Base-by-base conservation (phyloP, 2,888 invertebrate genomes). In the Spodoptera picta region DNA sequence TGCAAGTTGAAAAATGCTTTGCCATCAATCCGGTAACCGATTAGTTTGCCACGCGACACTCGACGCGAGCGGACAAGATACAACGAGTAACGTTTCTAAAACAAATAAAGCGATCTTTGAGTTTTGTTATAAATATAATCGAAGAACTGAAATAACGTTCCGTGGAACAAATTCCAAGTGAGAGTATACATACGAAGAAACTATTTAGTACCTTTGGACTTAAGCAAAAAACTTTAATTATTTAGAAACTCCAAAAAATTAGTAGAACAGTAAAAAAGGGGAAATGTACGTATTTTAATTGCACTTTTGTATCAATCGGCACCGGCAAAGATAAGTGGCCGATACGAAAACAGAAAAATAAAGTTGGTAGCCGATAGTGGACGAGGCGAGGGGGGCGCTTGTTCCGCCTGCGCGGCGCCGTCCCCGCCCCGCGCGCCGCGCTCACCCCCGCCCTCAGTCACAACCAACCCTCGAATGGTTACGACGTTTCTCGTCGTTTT, bases 261-360 rank as follows among this genome's bases (percentile, higher is more conserved):
- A 23, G 14, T n/a, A 52, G n/a, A 31, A 12, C 11, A 52, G 11
- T 41, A 41, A 43, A 57, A 52, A 51, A 51, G 12, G 9, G 36
- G 45, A 60, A 57, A 58, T 1, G 9, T 12, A 52, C 50, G 69
- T 63, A 65, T 63, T 79, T 77, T 84, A 85, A 85, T 84, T 86
- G 82, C 83, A 69, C 79, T 83, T 85, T 83, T 83, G 78, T 81
- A 85, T 73, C 79, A 77, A 77, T 80, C 70, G 75, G 75, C 76
- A 80, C 71, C 80, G 75, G 79, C 75, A 66, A 73, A 86, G 87
- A 87, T 85, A 87, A 86, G 86, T 86, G 83, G 85, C 72, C 80
- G 85, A 87, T 85, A 81, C 76, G 72, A 86, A 87, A 87, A 85
- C 84, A 85, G 84, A 87, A 88, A 88, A 90, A 89, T 86, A 86